Evolutionary conservation across 2,888 invertebrate species (phyloP).

Genomic region (Melieria crassipennis): DNA sequence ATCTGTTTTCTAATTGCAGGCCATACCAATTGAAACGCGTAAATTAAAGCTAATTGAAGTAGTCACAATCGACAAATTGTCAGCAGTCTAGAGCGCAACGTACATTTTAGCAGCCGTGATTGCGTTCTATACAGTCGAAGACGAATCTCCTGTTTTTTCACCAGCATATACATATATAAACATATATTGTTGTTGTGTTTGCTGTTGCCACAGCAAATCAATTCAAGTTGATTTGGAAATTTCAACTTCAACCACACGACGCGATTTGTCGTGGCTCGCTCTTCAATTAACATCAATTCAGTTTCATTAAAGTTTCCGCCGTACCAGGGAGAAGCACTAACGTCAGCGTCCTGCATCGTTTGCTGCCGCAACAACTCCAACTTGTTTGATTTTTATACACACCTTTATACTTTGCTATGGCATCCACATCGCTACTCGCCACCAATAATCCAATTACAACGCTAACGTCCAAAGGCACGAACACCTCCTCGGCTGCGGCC

Average conservation of each 20-base stretch:
- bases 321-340: not conserved
- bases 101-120: not conserved
- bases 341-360: no score
- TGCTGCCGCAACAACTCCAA: no score
- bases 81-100: not conserved
- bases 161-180: no score
- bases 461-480: constrained; percentile 46
- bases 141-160: no score
- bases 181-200: not conserved
- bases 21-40: constrained; percentile 38
- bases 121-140: no score
- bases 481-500: constrained; percentile 36
- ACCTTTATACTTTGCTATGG: constrained; percentile 51
- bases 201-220: not conserved
- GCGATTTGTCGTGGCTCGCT: not conserved
- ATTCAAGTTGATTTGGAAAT: not conserved
- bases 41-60: constrained; percentile 14
- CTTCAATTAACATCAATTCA: constrained; percentile 33
- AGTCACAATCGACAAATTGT: constrained; percentile 17
- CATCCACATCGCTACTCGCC: constrained; percentile 63
- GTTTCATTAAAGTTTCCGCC: constrained; percentile 35
- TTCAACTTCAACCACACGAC: not conserved
- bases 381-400: not conserved
- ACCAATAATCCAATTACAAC: constrained; percentile 60
- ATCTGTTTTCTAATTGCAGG: constrained; percentile 39